phyloP scores from a whole-genome alignment of 2,888 invertebrate genomes.

The Camptogramma bilineatum region DNA sequence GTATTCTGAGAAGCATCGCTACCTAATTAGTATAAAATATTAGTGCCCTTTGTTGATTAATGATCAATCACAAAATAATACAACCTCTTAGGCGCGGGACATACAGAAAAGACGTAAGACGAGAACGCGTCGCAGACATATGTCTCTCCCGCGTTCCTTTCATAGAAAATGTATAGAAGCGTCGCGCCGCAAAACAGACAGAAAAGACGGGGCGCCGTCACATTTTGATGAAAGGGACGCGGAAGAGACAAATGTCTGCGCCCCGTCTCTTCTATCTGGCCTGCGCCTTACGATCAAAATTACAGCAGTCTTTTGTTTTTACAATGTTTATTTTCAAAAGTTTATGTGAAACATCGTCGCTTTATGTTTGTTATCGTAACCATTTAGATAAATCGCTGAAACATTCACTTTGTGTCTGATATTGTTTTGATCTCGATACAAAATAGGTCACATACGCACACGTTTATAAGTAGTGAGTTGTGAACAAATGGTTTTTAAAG shows the following conservation, averaged over 20 bases:
- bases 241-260: too few species aligned
- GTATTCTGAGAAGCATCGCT: not conserved
- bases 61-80: constrained; percentile 5
- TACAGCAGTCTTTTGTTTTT: constrained; percentile 3
- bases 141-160: too few species aligned
- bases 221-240: too few species aligned
- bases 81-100: too few species aligned
- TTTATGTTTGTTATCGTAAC: not conserved
- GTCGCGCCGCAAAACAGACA: too few species aligned
- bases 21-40: not conserved
- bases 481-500: constrained; percentile 29
- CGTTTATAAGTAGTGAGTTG: not conserved
- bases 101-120: too few species aligned
- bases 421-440: constrained; percentile 39
- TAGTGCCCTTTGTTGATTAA: not conserved
- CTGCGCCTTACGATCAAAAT: constrained; percentile 3
- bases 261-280: too few species aligned
- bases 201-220: too few species aligned
- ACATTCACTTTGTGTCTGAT: constrained; percentile 24
- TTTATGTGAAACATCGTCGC: not conserved
- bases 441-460: constrained; percentile 39
- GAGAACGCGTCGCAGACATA: too few species aligned
- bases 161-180: too few species aligned
- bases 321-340: not conserved
- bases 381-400: constrained; percentile 12